A percentile compares a stretch with the other conserved stretches of the same genome.
These are phyloP conservation scores for Axea sp. DNA, from an alignment of 2,888 invertebrate genomes.

Conservation along the genomic window DNA sequence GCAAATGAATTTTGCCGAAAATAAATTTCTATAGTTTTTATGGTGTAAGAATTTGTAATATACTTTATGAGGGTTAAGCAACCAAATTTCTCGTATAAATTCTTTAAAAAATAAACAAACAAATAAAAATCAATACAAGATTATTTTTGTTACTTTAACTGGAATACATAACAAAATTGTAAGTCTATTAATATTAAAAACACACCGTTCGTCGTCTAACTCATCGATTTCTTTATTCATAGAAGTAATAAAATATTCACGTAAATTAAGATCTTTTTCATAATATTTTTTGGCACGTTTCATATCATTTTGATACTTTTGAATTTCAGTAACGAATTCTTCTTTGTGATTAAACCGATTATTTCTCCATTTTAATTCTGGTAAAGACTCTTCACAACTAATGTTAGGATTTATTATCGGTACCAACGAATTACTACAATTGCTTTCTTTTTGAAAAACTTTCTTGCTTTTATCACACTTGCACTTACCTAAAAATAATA, in stretches of 20 bases:
- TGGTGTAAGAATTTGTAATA: too few species aligned
- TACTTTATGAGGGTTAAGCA: too few species aligned
- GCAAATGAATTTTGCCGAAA: too few species aligned
- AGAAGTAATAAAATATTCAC: background rate
- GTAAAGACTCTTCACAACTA: background rate
- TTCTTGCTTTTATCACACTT: slow-evolving; percentile 20
- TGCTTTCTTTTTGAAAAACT: background rate
- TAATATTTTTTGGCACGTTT: slow-evolving; percentile 11
- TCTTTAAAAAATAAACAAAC: too few species aligned
- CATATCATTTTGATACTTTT: slow-evolving; percentile 38
- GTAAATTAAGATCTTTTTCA: background rate
- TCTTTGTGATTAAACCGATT: background rate
- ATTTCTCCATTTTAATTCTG: background rate
- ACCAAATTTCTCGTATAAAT: too few species aligned
- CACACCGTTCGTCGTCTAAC: background rate
- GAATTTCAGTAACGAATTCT: slow-evolving; percentile 26
- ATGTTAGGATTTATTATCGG: slow-evolving; percentile 10
- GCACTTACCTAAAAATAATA: slow-evolving; percentile 28
- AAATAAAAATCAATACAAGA: too few species aligned
- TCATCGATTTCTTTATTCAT: too few species aligned
- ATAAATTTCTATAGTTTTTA: too few species aligned
- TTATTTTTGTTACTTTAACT: too few species aligned
- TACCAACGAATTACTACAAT: background rate
- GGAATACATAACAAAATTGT: too few species aligned
- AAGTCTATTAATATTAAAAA: too few species aligned